A percentile compares a stretch with the other conserved stretches of the same genome.
Evolutionary conservation across 1,140 invertebrate genomes (phyloP).

Genomic region (Capitella teleta): DNA sequence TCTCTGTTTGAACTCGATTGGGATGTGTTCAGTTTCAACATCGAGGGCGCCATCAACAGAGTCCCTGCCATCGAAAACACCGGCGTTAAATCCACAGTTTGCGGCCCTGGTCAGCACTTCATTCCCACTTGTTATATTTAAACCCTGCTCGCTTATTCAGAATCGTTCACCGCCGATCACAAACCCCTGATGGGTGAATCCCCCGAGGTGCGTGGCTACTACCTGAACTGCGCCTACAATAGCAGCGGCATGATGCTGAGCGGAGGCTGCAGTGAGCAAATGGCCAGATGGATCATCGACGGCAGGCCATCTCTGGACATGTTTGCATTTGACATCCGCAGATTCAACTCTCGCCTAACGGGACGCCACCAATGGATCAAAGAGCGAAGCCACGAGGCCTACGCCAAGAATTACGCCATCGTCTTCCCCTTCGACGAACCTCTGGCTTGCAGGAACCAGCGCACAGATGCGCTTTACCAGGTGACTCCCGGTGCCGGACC

Average conservation of each 20-base stretch:
- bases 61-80: slow-evolving; percentile 59
- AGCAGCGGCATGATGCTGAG: slow-evolving; percentile 76
- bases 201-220: slow-evolving; percentile 51
- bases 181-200: slow-evolving; percentile 68
- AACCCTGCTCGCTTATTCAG: slow-evolving; percentile 23
- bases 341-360: slow-evolving; percentile 60
- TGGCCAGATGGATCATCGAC: slow-evolving; percentile 69
- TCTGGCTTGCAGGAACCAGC: slow-evolving; percentile 65
- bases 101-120: slow-evolving; percentile 27
- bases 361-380: slow-evolving; percentile 59
- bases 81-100: slow-evolving; percentile 73
- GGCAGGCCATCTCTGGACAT: slow-evolving; percentile 72
- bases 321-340: slow-evolving; percentile 69
- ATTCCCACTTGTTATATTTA: neutral
- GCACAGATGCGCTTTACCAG: slow-evolving; percentile 57
- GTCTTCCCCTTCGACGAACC: slow-evolving; percentile 73
- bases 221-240: slow-evolving; percentile 76
- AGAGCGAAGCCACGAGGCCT: slow-evolving; percentile 73
- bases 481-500: slow-evolving; percentile 33
- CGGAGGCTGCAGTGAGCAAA: slow-evolving; percentile 54
- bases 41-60: slow-evolving; percentile 59
- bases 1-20: slow-evolving; percentile 74
- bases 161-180: slow-evolving; percentile 82
- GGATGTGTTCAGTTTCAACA: slow-evolving; percentile 65
- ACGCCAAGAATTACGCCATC: slow-evolving; percentile 73